phyloP scores from a whole-genome alignment of 2,113 vertebrate species.

The Helogale parvula region DNA sequence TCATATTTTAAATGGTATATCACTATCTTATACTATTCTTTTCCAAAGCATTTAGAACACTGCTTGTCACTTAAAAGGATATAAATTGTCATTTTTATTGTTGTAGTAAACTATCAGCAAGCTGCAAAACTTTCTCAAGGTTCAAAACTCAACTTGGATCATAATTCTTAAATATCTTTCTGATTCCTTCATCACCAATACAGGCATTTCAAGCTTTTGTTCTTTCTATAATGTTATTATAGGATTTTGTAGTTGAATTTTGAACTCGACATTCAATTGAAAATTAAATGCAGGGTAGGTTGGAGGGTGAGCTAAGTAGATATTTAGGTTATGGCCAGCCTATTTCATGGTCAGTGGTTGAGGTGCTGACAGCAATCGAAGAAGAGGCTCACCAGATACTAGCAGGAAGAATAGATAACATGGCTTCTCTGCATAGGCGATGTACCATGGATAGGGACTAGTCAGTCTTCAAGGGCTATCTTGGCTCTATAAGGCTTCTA shows the following conservation, averaged over 20 bases:
- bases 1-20: not conserved
- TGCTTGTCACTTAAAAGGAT: not conserved
- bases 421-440: not conserved
- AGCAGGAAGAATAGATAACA: not conserved
- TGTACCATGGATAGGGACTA: not conserved
- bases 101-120: not conserved
- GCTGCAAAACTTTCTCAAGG: not conserved
- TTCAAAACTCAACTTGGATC: constrained; percentile 9
- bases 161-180: not conserved
- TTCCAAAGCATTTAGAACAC: not conserved
- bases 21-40: not conserved
- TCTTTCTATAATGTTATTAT: not conserved
- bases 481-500: not conserved
- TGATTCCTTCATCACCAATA: not conserved
- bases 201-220: not conserved
- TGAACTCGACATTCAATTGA: not conserved
- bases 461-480: not conserved
- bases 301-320: not conserved
- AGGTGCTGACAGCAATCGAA: not conserved
- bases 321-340: not conserved
- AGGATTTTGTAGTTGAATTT: not conserved
- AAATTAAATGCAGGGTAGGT: not conserved
- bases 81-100: not conserved
- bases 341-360: not conserved
- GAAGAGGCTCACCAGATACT: not conserved